Conservation (phyloP, 2,113 vertebrate genomes). For the Alces alces region DNA sequence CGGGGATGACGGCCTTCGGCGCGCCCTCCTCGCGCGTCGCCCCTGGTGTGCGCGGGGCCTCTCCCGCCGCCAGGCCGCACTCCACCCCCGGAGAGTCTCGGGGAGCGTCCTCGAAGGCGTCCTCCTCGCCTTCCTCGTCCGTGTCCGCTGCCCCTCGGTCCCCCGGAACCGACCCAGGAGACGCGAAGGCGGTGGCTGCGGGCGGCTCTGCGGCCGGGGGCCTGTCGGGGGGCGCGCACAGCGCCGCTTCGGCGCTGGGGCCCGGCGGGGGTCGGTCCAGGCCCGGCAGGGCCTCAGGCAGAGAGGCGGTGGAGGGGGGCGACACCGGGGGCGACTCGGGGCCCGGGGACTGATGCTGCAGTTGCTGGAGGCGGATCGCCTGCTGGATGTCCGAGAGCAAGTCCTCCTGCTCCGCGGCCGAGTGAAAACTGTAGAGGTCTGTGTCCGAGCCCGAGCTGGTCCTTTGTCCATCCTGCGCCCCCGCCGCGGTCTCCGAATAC, state of each 20-base stretch:
- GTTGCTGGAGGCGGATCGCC: slow-evolving; percentile 91
- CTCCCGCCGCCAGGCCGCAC: background rate
- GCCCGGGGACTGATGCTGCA: slow-evolving; percentile 78
- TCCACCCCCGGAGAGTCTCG: slow-evolving; percentile 55
- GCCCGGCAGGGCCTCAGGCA: slow-evolving; percentile 59
- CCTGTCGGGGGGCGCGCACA: slow-evolving; percentile 44
- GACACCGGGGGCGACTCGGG: background rate
- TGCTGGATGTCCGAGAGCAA: slow-evolving; percentile 98
- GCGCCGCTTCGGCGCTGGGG: slow-evolving; percentile 5
- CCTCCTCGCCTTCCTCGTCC: slow-evolving; percentile 66
- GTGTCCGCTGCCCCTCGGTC: slow-evolving; percentile 45
- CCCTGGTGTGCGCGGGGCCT: background rate
- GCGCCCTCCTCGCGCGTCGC: background rate
- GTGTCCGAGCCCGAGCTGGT: slow-evolving; percentile 96
- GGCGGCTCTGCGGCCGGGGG: background rate
- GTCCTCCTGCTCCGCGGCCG: slow-evolving; percentile 95
- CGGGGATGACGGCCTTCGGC: background rate
- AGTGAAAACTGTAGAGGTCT: slow-evolving; percentile 98
- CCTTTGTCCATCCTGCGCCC: slow-evolving; percentile 87
- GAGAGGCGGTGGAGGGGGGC: background rate
- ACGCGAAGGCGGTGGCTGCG: background rate
- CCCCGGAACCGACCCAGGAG: background rate
- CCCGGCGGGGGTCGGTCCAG: slow-evolving; percentile 48
- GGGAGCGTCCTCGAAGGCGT: slow-evolving; percentile 65
- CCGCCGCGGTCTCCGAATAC: slow-evolving; percentile 74